A percentile compares a stretch with the other conserved stretches of the same genome.
Conservation (phyloP, 2,113 vertebrate species). For the Notarius lentiginosus region DNA sequence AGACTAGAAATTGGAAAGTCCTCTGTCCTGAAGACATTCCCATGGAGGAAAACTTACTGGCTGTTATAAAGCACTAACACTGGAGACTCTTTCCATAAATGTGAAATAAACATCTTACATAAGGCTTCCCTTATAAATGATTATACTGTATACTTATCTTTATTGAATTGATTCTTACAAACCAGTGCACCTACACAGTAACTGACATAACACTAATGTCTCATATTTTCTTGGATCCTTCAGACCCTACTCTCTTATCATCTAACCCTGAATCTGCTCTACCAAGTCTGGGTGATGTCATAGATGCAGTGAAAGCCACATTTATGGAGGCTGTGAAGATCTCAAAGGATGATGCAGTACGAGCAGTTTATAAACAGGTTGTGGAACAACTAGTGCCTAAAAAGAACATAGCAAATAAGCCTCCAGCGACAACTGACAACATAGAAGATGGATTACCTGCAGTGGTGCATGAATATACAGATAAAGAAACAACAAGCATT, state of each 20-base stretch:
- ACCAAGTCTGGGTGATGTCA: constrained; percentile 65
- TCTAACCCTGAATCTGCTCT: constrained; percentile 45
- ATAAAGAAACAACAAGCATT: background rate
- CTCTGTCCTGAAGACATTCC: background rate
- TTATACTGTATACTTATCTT: background rate
- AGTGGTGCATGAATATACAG: constrained; percentile 9
- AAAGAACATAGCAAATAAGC: constrained; percentile 5
- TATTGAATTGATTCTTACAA: background rate
- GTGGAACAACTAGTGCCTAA: constrained; percentile 26
- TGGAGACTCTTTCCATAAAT: background rate
- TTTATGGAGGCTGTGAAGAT: constrained; percentile 64
- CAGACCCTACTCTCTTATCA: constrained; percentile 27
- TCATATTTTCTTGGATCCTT: background rate
- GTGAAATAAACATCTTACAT: background rate
- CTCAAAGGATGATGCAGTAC: constrained; percentile 3
- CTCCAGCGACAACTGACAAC: background rate
- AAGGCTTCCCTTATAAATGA: background rate
- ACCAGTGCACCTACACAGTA: background rate
- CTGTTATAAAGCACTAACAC: background rate
- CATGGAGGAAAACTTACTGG: background rate
- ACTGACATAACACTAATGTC: background rate
- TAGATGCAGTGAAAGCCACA: constrained; percentile 64
- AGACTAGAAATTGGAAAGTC: background rate
- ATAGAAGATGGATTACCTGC: constrained; percentile 20
- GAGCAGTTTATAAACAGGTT: constrained; percentile 62